Evolutionary conservation across 2,113 vertebrate genomes (phyloP).

Genomic region (Microtus oregoni): DNA sequence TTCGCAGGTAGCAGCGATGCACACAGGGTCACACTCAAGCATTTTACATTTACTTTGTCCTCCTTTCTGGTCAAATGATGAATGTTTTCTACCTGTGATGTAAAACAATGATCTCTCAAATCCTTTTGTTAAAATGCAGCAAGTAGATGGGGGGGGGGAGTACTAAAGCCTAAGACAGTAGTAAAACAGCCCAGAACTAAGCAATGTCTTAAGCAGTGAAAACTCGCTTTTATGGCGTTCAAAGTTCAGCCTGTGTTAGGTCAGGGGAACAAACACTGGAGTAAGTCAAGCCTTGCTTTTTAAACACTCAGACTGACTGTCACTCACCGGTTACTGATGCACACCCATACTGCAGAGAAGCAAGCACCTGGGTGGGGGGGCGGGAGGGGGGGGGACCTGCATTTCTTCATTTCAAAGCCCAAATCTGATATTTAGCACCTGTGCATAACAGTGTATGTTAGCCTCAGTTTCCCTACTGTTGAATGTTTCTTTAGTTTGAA

Average conservation of each 20-base stretch:
- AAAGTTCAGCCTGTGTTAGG: not conserved
- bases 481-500: constrained; percentile 7
- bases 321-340: not conserved
- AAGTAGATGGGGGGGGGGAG: not conserved
- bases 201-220: not conserved
- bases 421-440: not conserved
- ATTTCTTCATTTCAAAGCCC: constrained; percentile 19
- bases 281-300: not conserved
- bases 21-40: not conserved
- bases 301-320: constrained; percentile 9
- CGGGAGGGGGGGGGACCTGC: not conserved
- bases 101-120: constrained; percentile 12
- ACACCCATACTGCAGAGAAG: not conserved
- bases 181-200: not conserved
- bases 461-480: not conserved
- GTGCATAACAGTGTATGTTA: not conserved
- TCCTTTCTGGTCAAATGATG: not conserved
- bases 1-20: not conserved
- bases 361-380: not conserved
- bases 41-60: constrained; percentile 45
- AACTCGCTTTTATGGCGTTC: not conserved
- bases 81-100: constrained; percentile 36
- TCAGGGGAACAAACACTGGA: not conserved
- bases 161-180: not conserved
- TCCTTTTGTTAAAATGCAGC: constrained; percentile 39